Evolutionary conservation across 2,797 vertebrate species (phyloP).

Genomic region (Xiphorhynchus erythropygius): DNA sequence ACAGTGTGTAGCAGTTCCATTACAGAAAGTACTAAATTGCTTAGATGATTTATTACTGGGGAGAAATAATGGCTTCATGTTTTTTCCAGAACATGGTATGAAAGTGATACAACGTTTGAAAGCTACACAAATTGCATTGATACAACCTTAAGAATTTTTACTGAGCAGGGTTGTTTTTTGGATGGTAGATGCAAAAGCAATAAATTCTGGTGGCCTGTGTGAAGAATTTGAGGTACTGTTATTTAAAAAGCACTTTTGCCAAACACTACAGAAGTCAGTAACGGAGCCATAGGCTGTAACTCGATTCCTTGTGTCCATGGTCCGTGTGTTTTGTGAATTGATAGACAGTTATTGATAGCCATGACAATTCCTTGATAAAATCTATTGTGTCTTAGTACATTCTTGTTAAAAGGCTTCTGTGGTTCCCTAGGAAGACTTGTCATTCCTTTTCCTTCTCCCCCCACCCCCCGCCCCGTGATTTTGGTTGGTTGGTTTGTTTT

Average conservation of each 20-base stretch:
- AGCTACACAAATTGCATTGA: neutral
- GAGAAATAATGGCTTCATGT: neutral
- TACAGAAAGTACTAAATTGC: conserved; percentile 37
- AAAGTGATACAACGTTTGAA: neutral
- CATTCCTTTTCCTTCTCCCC: too few relatives aligned
- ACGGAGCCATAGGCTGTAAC: neutral
- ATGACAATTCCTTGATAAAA: neutral
- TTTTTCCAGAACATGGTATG: conserved; percentile 9
- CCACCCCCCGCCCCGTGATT: fast-evolving
- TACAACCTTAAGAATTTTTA: neutral
- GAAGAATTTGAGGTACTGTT: neutral
- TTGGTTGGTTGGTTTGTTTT: neutral
- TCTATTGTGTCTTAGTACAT: neutral
- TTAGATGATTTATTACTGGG: conserved; percentile 6
- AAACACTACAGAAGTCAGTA: neutral
- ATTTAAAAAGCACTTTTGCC: neutral
- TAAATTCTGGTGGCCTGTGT: neutral
- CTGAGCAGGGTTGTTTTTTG: neutral
- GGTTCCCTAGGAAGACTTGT: neutral
- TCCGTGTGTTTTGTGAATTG: neutral
- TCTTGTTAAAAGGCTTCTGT: neutral
- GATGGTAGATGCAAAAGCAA: neutral
- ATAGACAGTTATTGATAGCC: neutral
- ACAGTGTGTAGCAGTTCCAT: conserved; percentile 36
- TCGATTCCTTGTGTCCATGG: neutral